phyloP scores from a whole-genome alignment of 1,140 invertebrate genomes.

The Lerema accius region DNA sequence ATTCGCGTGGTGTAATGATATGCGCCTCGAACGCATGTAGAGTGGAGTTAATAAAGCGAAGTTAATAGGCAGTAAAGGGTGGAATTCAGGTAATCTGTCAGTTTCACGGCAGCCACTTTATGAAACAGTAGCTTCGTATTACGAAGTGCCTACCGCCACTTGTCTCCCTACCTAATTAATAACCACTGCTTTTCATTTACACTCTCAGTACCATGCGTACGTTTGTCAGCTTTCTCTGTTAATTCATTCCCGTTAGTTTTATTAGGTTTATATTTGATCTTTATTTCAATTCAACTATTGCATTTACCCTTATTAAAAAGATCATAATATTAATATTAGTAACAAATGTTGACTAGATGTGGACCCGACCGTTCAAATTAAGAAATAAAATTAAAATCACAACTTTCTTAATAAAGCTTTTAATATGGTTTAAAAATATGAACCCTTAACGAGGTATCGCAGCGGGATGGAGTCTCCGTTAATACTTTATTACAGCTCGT shows the following conservation, averaged over 20 bases:
- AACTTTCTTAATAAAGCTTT: conserved; percentile 29
- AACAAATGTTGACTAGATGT: too few relatives aligned
- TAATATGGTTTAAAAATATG: conserved; percentile 34
- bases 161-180: conserved; percentile 44
- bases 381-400: conserved; percentile 28
- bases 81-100: conserved; percentile 60
- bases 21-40: conserved; percentile 27
- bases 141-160: conserved; percentile 38
- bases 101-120: conserved; percentile 46
- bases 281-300: too few relatives aligned
- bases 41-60: conserved; percentile 44
- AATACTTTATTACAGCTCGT: conserved; percentile 65
- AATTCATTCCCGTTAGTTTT: background rate
- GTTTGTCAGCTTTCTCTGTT: background rate
- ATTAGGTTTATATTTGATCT: background rate
- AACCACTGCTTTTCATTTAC: conserved; percentile 38
- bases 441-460: conserved; percentile 36
- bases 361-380: too few relatives aligned
- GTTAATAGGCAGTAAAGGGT: conserved; percentile 54
- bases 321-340: too few relatives aligned
- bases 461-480: conserved; percentile 43
- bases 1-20: conserved; percentile 34
- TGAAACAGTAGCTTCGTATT: conserved; percentile 43
- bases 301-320: too few relatives aligned
- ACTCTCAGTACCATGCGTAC: background rate